Evolutionary conservation across 2,888 invertebrate species (phyloP), one percentile per base, ranked within the genome.

Genomic region (Sacculina carcini): DNA sequence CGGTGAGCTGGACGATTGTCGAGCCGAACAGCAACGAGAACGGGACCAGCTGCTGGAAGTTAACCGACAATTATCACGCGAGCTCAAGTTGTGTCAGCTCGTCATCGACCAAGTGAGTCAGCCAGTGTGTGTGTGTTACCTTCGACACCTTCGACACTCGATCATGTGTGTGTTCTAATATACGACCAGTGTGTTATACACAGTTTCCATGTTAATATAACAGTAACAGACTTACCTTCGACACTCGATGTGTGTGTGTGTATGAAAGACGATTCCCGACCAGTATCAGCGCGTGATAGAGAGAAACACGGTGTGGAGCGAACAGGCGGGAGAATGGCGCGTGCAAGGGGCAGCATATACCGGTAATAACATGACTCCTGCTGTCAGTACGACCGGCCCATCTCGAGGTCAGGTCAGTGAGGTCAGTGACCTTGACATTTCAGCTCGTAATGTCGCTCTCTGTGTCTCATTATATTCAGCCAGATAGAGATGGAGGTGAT

Each of bases 311-410:
- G 79, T 84, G 62, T 98, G 94, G 90, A 96, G 92, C 68, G 92
- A 92, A 66, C 94, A 96, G 62, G 84, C 92, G 31, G 94, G 94
- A 31, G 96, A 98, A 66, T 98, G 94, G 85, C 92, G 96, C 65
- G 73, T 98, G 44, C 81, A 82, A 64, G 94, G 94, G 65, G 90
- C 98, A 7, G 96, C 96, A 0, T 98, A 98, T 66, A 90, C 94
- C 7, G 96, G 96, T 0, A 98, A 98, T 69, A 98, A 98, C 64
- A 94, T 96, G 89, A 72, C n/a, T n/a, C n/a, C n/a, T n/a, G n/a
- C n/a, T n/a, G n/a, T n/a, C n/a, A n/a, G n/a, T 80, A 53, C 82
- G 83, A 63, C 73, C 64, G 53, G 58, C 62, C 16, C 61, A 62
- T 14, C 60, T 60, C 50, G 58, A 60, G 12, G 64, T 65, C 42